Conservation (phyloP, 2,888 invertebrate genomes). For the Heliconius hortense region DNA sequence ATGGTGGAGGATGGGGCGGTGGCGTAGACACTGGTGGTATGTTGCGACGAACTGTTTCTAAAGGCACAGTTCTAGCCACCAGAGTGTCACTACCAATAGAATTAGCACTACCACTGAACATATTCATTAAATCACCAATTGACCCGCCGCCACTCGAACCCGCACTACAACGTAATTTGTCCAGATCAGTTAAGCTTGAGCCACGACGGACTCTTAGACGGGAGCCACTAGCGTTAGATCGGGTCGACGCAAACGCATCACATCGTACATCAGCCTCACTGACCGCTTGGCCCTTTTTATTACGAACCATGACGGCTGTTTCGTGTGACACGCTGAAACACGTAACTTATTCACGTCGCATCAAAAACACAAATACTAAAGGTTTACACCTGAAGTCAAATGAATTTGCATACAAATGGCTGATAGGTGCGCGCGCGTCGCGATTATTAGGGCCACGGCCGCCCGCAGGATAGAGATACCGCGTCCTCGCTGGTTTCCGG, state of each 20-base stretch:
- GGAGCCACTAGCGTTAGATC: conserved; percentile 71
- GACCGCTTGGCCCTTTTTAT: conserved; percentile 69
- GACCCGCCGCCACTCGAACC: conserved; percentile 82
- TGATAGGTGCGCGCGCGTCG: conserved; percentile 63
- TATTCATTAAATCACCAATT: conserved; percentile 91
- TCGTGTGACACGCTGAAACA: neutral
- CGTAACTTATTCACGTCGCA: conserved; percentile 45
- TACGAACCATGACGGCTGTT: conserved; percentile 63
- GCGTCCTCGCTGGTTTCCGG: conserved; percentile 71
- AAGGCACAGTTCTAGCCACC: conserved; percentile 86
- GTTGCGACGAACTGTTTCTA: conserved; percentile 85
- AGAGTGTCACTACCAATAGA: conserved; percentile 87
- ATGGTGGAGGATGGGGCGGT: conserved; percentile 64
- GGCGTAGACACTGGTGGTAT: conserved; percentile 75
- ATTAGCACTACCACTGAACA: conserved; percentile 87
- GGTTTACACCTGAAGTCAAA: conserved; percentile 59
- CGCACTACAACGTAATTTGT: conserved; percentile 81
- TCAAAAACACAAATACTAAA: conserved; percentile 59
- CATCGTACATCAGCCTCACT: conserved; percentile 75
- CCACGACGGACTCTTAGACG: conserved; percentile 85
- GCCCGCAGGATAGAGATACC: conserved; percentile 77
- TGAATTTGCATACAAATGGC: conserved; percentile 73
- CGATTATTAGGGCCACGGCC: conserved; percentile 77
- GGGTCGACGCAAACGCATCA: conserved; percentile 78
- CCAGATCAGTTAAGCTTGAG: conserved; percentile 87